Percentiles rank a stretch among this genome's conserved stretches.
Evolutionary conservation across 2,113 vertebrate species (phyloP).

Genomic region (Phrynocephalus versicolor): DNA sequence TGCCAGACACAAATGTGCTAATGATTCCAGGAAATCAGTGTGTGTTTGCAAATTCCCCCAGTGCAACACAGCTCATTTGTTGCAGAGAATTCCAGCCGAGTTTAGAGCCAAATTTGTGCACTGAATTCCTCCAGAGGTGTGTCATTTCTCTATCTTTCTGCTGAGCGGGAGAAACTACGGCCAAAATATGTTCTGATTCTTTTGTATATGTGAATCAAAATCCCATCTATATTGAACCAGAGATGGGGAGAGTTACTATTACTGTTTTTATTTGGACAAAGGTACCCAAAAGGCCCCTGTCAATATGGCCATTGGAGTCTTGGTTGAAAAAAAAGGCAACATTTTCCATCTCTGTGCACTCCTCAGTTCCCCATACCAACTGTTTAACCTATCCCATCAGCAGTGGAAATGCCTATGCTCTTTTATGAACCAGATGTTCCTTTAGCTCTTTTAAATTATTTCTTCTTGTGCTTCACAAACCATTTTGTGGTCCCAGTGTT

Average conservation of each 20-base stretch:
- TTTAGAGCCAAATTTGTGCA: not conserved
- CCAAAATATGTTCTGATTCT: not conserved
- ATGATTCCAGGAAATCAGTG: slow-evolving; percentile 11
- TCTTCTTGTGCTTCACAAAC: not conserved
- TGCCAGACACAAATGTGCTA: slow-evolving; percentile 15
- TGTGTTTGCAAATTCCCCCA: slow-evolving; percentile 18
- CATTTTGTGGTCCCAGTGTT: not conserved
- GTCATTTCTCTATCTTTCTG: not conserved
- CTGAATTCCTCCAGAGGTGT: not conserved
- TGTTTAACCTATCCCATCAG: not conserved
- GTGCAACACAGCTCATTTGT: slow-evolving; percentile 18
- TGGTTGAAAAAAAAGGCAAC: too few relatives aligned
- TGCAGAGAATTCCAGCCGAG: slow-evolving; percentile 15
- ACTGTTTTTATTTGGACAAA: too few relatives aligned
- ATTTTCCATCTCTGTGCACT: too few relatives aligned
- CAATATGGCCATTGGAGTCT: too few relatives aligned
- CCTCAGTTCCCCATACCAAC: not conserved
- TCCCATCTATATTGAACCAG: not conserved
- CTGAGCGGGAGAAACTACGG: not conserved
- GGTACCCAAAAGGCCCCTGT: too few relatives aligned
- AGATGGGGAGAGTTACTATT: too few relatives aligned
- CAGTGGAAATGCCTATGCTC: not conserved
- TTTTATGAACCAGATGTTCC: not conserved
- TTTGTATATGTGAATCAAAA: not conserved
- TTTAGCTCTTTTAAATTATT: not conserved